These are phyloP conservation scores for Biston stratarius DNA, from an alignment of 2,888 invertebrate genomes.

Conservation along the genomic window DNA sequence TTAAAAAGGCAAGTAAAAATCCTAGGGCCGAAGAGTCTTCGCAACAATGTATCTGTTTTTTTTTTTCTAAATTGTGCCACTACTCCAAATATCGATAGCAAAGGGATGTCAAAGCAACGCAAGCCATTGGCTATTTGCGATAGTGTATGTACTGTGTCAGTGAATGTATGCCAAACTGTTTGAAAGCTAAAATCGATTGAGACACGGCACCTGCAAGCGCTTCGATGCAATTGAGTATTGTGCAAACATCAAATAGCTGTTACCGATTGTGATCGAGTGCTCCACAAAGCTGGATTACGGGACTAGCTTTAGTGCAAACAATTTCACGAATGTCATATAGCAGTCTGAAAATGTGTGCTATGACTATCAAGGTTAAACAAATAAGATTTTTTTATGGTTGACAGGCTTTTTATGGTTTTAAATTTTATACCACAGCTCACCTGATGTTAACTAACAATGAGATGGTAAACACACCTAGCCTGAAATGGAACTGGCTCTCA, in stretches of 20 bases:
- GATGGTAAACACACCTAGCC: too few relatives aligned
- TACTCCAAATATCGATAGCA: constrained; percentile 27
- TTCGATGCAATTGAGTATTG: constrained; percentile 50
- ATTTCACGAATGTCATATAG: background rate
- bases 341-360: background rate
- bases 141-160: constrained; percentile 37
- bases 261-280: constrained; percentile 54
- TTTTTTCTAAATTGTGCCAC: too few relatives aligned
- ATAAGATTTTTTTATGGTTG: too few relatives aligned
- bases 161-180: constrained; percentile 45
- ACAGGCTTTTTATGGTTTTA: too few relatives aligned
- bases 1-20: too few relatives aligned
- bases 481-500: too few relatives aligned
- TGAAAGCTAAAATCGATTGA: constrained; percentile 50
- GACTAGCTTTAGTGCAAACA: constrained; percentile 12
- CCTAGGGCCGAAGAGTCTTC: background rate
- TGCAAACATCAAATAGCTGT: constrained; percentile 48
- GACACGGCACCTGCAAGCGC: constrained; percentile 46
- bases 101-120: constrained; percentile 25
- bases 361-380: background rate
- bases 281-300: constrained; percentile 47
- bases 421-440: too few relatives aligned
- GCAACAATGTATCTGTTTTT: background rate
- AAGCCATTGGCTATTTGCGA: constrained; percentile 16
- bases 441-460: too few relatives aligned